Percentiles rank a stretch among this genome's conserved stretches.
Evolutionary conservation across 2,888 invertebrate species (phyloP).

Genomic region (Agonum fuliginosum): DNA sequence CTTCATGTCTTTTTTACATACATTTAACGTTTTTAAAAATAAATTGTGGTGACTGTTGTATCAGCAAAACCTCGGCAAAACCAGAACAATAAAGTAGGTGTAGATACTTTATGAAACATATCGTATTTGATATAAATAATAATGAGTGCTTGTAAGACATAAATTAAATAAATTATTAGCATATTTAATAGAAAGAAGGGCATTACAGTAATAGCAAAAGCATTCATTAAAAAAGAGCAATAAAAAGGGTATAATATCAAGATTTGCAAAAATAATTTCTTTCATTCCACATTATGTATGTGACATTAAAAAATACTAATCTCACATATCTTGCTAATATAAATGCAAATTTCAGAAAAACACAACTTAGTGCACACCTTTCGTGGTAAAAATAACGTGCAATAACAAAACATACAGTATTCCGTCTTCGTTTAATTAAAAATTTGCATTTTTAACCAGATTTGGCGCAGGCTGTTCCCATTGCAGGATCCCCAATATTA

Average conservation of each 20-base stretch:
- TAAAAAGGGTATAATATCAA: background rate
- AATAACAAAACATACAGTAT: background rate
- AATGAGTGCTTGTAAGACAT: too few species aligned
- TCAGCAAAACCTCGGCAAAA: too few species aligned
- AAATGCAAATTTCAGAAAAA: constrained; percentile 8
- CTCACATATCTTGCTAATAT: constrained; percentile 4
- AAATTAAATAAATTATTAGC: too few species aligned
- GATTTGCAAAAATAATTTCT: background rate
- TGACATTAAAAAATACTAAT: constrained; percentile 2
- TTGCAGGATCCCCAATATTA: background rate
- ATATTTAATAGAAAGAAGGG: too few species aligned
- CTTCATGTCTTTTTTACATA: too few species aligned
- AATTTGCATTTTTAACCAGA: constrained; percentile 36
- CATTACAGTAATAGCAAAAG: background rate
- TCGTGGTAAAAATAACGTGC: background rate
- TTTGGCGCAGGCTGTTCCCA: background rate
- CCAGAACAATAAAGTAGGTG: too few species aligned
- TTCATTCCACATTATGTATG: background rate
- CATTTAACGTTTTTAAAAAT: too few species aligned
- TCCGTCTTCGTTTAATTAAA: constrained; percentile 25
- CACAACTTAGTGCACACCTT: background rate
- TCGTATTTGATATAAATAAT: too few species aligned
- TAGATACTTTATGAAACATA: too few species aligned
- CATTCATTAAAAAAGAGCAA: background rate
- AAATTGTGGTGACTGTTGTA: too few species aligned